phyloP scores from a whole-genome alignment of 2,888 invertebrate genomes.

The Ophion obscuratus region DNA sequence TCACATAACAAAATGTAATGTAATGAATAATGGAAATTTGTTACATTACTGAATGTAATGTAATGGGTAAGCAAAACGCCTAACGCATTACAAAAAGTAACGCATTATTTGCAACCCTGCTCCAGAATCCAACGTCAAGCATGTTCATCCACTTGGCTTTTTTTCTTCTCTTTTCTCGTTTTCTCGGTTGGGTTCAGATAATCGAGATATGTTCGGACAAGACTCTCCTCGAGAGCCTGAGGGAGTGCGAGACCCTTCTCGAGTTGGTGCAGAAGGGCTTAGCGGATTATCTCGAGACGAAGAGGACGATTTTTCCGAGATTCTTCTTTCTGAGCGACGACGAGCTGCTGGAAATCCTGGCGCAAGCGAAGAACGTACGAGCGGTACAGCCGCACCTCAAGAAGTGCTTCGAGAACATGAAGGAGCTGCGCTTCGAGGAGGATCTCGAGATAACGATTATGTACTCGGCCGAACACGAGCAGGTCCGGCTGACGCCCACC shows the following conservation, averaged over 20 bases:
- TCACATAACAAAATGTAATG: too few relatives aligned
- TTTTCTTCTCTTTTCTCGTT: not conserved
- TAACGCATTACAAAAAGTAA: too few relatives aligned
- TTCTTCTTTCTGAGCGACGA: conserved; percentile 94
- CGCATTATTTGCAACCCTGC: too few relatives aligned
- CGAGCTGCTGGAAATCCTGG: conserved; percentile 92
- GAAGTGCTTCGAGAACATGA: conserved; percentile 93
- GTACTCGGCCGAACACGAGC: conserved; percentile 91
- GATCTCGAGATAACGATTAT: conserved; percentile 90
- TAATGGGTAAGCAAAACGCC: too few relatives aligned
- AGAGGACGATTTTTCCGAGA: conserved; percentile 90
- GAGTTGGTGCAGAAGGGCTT: conserved; percentile 91
- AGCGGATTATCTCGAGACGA: conserved; percentile 91
- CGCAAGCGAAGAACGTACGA: conserved; percentile 91
- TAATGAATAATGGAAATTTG: too few relatives aligned
- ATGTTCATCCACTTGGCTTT: not conserved
- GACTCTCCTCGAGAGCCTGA: conserved; percentile 88
- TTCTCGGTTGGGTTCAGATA: conserved; percentile 84
- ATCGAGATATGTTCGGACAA: conserved; percentile 88
- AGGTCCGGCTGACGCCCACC: conserved; percentile 88
- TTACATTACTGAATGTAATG: too few relatives aligned
- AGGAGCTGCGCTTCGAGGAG: conserved; percentile 88
- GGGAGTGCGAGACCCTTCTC: conserved; percentile 89
- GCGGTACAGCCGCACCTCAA: conserved; percentile 93
- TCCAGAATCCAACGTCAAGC: not conserved